Evolutionary conservation across 2,888 invertebrate genomes (phyloP).

Genomic region (Vanessa cardui): DNA sequence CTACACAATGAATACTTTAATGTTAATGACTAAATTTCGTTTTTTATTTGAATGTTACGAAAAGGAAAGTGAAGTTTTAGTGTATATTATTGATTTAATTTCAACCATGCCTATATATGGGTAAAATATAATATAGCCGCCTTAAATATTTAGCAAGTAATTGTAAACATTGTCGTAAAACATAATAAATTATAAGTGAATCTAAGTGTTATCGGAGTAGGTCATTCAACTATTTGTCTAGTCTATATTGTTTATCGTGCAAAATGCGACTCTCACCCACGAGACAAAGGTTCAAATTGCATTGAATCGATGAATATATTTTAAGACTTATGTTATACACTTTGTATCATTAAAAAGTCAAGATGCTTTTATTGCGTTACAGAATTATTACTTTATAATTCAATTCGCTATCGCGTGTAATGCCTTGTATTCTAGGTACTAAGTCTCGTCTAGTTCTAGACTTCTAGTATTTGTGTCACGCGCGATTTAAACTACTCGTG

Average conservation of each 20-base stretch:
- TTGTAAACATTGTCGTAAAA: constrained; percentile 9
- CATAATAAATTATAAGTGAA: constrained; percentile 19
- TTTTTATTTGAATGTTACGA: neutral
- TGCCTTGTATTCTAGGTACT: constrained; percentile 6
- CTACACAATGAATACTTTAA: too few species aligned
- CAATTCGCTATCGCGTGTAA: neutral
- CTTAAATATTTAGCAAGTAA: neutral
- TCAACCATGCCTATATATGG: too few species aligned
- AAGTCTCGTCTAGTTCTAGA: constrained; percentile 21
- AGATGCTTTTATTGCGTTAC: neutral
- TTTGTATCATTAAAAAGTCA: neutral
- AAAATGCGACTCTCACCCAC: neutral
- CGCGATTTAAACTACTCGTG: constrained; percentile 34
- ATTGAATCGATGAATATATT: neutral
- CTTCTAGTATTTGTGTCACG: constrained; percentile 39
- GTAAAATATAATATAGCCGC: neutral
- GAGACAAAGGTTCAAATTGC: neutral
- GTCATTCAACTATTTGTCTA: constrained; percentile 38
- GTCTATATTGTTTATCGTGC: constrained; percentile 11
- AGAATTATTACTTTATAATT: neutral
- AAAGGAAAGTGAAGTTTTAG: neutral
- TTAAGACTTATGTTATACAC: neutral
- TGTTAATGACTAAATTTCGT: too few species aligned
- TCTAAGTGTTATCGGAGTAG: constrained; percentile 30
- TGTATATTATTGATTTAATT: too few species aligned